A percentile compares a stretch with the other conserved stretches of the same genome.
These are phyloP conservation scores for Protosalanx chinensis DNA, from an alignment of 2,797 vertebrate species.

Conservation along the genomic window DNA sequence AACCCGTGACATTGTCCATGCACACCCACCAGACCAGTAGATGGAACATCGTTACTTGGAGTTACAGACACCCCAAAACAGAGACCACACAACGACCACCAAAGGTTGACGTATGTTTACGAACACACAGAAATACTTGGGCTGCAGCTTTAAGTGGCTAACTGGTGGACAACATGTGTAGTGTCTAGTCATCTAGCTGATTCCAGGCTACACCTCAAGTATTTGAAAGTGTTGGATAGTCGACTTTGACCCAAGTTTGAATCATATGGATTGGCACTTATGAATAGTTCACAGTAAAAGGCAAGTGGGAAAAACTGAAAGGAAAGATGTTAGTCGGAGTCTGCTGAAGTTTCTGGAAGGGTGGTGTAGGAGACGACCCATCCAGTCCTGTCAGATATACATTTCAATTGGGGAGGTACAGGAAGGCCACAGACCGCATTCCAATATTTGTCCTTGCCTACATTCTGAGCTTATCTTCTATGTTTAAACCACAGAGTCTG, in stretches of 20 bases:
- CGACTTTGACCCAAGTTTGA: slow-evolving; percentile 40
- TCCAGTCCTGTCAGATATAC: background rate
- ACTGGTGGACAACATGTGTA: background rate
- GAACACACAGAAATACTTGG: slow-evolving; percentile 45
- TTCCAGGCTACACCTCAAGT: slow-evolving; percentile 20
- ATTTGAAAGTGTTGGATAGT: slow-evolving; percentile 48
- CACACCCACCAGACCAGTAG: slow-evolving; percentile 40
- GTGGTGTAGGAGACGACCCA: slow-evolving; percentile 4
- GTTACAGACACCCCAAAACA: background rate
- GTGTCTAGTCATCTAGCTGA: background rate
- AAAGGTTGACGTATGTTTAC: slow-evolving; percentile 20
- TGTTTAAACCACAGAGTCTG: background rate
- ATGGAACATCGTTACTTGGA: too few relatives aligned
- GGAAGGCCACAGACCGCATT: too few relatives aligned
- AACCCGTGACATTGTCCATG: slow-evolving; percentile 52
- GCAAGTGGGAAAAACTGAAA: slow-evolving; percentile 13
- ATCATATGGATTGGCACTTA: slow-evolving; percentile 31
- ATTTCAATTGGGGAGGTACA: too few relatives aligned
- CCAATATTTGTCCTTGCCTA: background rate
- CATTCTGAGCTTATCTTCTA: background rate
- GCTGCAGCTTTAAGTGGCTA: slow-evolving; percentile 10
- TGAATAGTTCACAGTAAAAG: background rate
- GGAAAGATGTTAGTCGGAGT: slow-evolving; percentile 33
- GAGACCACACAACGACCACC: background rate
- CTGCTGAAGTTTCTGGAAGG: slow-evolving; percentile 10